Evolutionary conservation across 2,113 vertebrate species (phyloP).

Genomic region (Lathamus discolor): DNA sequence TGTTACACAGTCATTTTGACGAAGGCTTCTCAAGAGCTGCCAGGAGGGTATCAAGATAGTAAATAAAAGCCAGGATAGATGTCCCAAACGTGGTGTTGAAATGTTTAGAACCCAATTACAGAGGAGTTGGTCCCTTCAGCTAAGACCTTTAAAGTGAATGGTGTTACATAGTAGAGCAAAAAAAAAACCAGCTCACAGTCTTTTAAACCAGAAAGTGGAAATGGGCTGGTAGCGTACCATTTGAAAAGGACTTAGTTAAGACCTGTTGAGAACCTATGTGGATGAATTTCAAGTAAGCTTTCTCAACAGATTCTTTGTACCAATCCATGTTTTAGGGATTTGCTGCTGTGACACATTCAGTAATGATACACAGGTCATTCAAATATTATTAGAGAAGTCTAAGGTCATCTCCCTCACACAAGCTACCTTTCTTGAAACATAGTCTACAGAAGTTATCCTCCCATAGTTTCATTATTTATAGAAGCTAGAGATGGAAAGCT

Average conservation of each 20-base stretch:
- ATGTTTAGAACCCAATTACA: not conserved
- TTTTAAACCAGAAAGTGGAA: not conserved
- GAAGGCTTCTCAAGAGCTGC: not conserved
- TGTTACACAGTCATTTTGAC: not conserved
- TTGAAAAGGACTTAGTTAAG: not conserved
- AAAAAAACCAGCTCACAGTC: not conserved
- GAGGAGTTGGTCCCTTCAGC: not conserved
- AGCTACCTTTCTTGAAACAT: not conserved
- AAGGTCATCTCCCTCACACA: not conserved
- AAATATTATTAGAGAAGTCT: not conserved
- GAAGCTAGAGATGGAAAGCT: not conserved
- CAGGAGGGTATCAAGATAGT: not conserved
- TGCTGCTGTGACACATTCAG: not conserved
- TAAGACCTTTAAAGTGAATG: not conserved
- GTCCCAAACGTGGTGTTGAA: not conserved
- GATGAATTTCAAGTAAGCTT: not conserved
- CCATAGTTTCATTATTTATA: not conserved
- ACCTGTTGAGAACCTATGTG: fast-evolving
- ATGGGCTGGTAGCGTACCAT: not conserved
- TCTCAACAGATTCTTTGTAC: not conserved
- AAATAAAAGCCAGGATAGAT: not conserved
- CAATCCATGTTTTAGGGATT: fast-evolving
- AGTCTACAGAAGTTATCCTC: not conserved
- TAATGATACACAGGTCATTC: not conserved
- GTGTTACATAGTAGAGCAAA: not conserved